A percentile compares a stretch with the other conserved stretches of the same genome.
Conservation (phyloP, 1,140 invertebrate species). For the Lethrus apterus region DNA sequence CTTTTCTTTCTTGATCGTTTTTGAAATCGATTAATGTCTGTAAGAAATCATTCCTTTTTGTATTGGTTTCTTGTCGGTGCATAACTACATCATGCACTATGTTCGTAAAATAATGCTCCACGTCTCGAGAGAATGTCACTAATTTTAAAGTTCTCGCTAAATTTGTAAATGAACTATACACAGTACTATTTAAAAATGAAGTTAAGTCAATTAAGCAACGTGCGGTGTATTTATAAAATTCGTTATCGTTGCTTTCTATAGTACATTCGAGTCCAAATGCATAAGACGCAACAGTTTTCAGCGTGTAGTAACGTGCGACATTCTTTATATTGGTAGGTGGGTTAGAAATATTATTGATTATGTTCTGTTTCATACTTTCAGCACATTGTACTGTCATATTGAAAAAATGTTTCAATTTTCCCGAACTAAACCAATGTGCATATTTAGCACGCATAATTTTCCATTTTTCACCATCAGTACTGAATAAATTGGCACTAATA, state of each 20-base stretch:
- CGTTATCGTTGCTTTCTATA: constrained; percentile 28
- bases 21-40: constrained; percentile 39
- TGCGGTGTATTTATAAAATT: constrained; percentile 36
- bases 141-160: background rate
- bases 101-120: constrained; percentile 41
- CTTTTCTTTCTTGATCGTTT: background rate
- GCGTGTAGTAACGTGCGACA: constrained; percentile 37
- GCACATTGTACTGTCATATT: too few relatives aligned
- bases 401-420: too few relatives aligned
- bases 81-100: constrained; percentile 40
- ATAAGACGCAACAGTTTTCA: constrained; percentile 42
- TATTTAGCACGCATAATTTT: too few relatives aligned
- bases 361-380: constrained; percentile 2
- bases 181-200: constrained; percentile 8
- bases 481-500: too few relatives aligned
- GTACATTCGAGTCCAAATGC: constrained; percentile 42
- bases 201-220: constrained; percentile 2
- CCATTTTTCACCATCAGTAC: too few relatives aligned
- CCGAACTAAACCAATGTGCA: too few relatives aligned
- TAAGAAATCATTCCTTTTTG: constrained; percentile 44
- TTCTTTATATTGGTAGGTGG: constrained; percentile 36
- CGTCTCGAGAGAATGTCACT: constrained; percentile 15
- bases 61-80: constrained; percentile 40
- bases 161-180: constrained; percentile 1
- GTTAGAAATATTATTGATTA: constrained; percentile 23